Evolutionary conservation across 2,113 vertebrate species (phyloP).

Genomic region (Hemicordylus capensis): DNA sequence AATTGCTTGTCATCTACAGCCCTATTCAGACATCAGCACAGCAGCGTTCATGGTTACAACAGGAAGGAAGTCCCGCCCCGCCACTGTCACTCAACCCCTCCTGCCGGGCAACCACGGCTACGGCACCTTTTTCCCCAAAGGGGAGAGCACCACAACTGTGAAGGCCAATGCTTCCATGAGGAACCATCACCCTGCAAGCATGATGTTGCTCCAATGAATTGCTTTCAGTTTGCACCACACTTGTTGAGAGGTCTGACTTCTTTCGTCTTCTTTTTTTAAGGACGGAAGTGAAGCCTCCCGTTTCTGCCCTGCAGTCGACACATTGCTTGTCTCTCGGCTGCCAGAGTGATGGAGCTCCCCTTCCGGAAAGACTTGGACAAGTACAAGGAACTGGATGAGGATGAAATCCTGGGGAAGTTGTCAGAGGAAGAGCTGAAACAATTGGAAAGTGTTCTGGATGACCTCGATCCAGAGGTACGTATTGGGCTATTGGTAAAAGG

Average conservation of each 20-base stretch:
- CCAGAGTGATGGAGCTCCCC: slow-evolving; percentile 83
- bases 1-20: too few species aligned
- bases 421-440: slow-evolving; percentile 93
- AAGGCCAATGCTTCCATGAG: too few species aligned
- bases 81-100: too few species aligned
- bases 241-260: background rate
- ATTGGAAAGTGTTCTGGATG: slow-evolving; percentile 93
- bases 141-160: too few species aligned
- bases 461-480: slow-evolving; percentile 95
- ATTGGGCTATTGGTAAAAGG: slow-evolving; percentile 1
- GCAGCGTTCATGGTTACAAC: too few species aligned
- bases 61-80: too few species aligned
- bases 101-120: too few species aligned
- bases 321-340: background rate
- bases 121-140: too few species aligned
- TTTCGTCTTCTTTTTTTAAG: slow-evolving; percentile 19
- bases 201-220: background rate
- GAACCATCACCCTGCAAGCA: background rate
- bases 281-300: slow-evolving; percentile 13
- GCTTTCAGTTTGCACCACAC: background rate
- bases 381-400: slow-evolving; percentile 96
- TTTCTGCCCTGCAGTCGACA: slow-evolving; percentile 6
- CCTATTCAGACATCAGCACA: too few species aligned
- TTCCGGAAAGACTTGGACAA: slow-evolving; percentile 95
- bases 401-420: slow-evolving; percentile 93